phyloP scores from a whole-genome alignment of 2,888 invertebrate species.

The Temnothorax rugatulus region DNA sequence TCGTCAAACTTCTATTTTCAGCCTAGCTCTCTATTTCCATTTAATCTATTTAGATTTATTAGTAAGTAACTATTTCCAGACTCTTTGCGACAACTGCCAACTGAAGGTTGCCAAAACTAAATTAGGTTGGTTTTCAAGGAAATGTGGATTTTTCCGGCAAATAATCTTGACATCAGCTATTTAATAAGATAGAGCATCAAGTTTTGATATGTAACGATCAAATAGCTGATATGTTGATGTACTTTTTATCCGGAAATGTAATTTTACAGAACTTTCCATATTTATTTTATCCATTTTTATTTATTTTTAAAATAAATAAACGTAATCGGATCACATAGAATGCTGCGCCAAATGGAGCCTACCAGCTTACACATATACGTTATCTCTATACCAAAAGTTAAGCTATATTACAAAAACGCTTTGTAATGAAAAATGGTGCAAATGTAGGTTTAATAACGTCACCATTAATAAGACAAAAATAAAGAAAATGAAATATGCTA shows the following conservation, averaged over 20 bases:
- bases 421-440: constrained; percentile 5
- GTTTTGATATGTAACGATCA: neutral
- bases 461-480: neutral
- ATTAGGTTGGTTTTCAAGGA: constrained; percentile 2
- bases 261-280: neutral
- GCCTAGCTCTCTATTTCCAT: neutral
- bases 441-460: constrained; percentile 11
- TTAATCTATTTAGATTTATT: constrained; percentile 14
- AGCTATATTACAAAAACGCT: neutral
- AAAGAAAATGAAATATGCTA: neutral
- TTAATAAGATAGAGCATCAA: neutral
- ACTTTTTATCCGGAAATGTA: neutral
- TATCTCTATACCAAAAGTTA: constrained; percentile 1
- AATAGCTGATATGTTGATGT: neutral
- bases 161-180: neutral
- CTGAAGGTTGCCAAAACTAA: neutral
- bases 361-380: neutral
- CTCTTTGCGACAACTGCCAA: neutral
- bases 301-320: constrained; percentile 26
- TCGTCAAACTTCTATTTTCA: neutral
- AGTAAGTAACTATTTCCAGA: neutral
- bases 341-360: neutral
- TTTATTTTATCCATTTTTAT: constrained; percentile 20
- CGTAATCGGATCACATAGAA: neutral
- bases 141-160: neutral